Evolutionary conservation across 2,888 invertebrate species (phyloP).

Genomic region (Rapana venosa): DNA sequence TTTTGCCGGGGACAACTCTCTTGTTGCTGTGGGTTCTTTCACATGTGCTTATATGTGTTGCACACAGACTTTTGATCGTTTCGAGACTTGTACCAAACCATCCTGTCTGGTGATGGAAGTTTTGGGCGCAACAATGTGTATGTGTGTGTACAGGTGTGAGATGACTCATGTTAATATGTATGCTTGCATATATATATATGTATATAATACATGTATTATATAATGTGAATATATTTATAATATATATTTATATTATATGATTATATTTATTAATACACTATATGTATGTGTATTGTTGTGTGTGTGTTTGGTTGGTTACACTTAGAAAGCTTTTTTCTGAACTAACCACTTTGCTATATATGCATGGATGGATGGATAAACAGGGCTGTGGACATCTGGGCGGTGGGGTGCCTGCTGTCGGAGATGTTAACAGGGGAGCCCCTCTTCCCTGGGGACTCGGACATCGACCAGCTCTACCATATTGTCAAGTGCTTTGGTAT

Average conservation of each 20-base stretch:
- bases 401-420: slow-evolving; percentile 89
- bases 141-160: not conserved
- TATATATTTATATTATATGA: not conserved
- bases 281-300: no score
- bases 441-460: slow-evolving; percentile 92
- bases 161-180: not conserved
- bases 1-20: no score
- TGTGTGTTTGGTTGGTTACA: no score
- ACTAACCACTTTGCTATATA: no score
- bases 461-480: slow-evolving; percentile 91
- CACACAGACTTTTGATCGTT: no score
- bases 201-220: no score
- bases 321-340: no score
- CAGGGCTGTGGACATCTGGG: slow-evolving; percentile 89
- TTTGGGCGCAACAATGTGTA: no score
- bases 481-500: slow-evolving; percentile 88
- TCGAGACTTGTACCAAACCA: no score
- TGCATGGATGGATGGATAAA: not conserved
- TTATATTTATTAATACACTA: no score
- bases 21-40: not conserved
- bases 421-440: slow-evolving; percentile 93
- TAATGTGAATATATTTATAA: no score
- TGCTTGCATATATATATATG: not conserved
- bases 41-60: not conserved
- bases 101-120: no score